Evolutionary conservation across 2,113 vertebrate species (phyloP), one percentile per base, ranked within the genome.

Genomic region (Hypomesus transpacificus): DNA sequence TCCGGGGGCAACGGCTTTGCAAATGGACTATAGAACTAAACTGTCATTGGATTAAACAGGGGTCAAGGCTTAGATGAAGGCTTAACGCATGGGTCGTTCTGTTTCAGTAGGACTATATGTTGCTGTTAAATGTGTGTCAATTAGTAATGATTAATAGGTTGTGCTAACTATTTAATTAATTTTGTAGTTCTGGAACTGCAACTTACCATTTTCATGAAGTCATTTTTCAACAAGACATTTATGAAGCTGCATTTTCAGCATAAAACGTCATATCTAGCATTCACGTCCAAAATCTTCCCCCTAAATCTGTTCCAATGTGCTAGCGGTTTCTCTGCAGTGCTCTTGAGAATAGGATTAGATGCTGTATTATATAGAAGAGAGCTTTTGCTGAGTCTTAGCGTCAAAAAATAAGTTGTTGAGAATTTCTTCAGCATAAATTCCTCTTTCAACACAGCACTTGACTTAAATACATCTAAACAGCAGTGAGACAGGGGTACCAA

Each of bases 401-500:
- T 21, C 63, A 65, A 13, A 46, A 34, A 50, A 11, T 14, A 51
- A 13, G 9, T 65, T 65, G 39, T 21, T 21, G 18, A 14, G 63
- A 65, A 21, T 20, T 51, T 21, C 63, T 22, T 21, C 34, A 14
- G 46, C 34, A 46, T 50, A 50, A 65, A 65, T 22, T 22, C 34
- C 34, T 31, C 31, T 65, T 65, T 65, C 31, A 39, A 22, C 21
- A 39, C 20, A 17, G 39, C 18, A 65, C 39, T 22, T 21, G 39
- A 50, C 63, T 65, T 63, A 7, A 20, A 65, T 65, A 50, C 46
- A 28, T 65, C 34, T 21, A 65, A n/a, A 65, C 63, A 65, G 63
- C 39, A 65, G 54, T 5, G 57, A 59, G 57, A 59, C 9, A 22
- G n/a, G 20, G 57, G n/a, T n/a, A 7, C 4, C 18, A 21, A 59